Base-by-base conservation (phyloP, 2,888 invertebrate genomes). In the Mimas tiliae region DNA sequence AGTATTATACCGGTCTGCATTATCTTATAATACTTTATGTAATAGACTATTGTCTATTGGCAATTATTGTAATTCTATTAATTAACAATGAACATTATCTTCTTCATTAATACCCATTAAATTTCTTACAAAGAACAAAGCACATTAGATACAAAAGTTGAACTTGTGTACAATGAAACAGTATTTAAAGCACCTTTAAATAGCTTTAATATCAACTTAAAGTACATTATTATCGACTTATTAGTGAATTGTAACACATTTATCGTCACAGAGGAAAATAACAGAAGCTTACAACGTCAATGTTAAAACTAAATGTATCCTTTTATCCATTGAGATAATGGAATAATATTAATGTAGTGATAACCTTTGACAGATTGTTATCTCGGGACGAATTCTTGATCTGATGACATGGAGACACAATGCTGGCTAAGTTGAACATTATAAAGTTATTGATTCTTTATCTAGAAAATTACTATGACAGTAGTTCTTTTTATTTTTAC, bases 321-420 rank as follows among this genome's bases (percentile, higher is more conserved):
- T 65, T 65, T 47, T 65, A 58, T 58, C 48, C 48, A 58, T 19
- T 63, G 66, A 48, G 58, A 68, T 65, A 68, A 68, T 63, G 34
- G 47, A 67, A 62, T 66, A 65, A 65, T 68, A 66, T 64, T 67
- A 66, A 62, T 63, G 55, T 42, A 42, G 16, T 19, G 69, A 69
- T 69, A 69, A 69, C 69, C 69, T 58, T 21, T 65, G 53, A 62
- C 52, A 55, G 27, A 27, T 27, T 62, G 58, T 68, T 68, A 53
- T 45, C 58, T 47, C 48, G 12, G 47, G 62, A 42, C 45, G 63
- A 62, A 67, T 65, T 65, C 53, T 47, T 55, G 63, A 63, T 65
- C 67, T 58, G 55, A 33, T 16, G 55, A 58, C 65, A 48, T 58
- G 19, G 16, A 50, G 34, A 45, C n/a, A 64, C 21, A 48, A 42